phyloP scores from a whole-genome alignment of 2,888 invertebrate genomes.

The Hydraecia micacea region DNA sequence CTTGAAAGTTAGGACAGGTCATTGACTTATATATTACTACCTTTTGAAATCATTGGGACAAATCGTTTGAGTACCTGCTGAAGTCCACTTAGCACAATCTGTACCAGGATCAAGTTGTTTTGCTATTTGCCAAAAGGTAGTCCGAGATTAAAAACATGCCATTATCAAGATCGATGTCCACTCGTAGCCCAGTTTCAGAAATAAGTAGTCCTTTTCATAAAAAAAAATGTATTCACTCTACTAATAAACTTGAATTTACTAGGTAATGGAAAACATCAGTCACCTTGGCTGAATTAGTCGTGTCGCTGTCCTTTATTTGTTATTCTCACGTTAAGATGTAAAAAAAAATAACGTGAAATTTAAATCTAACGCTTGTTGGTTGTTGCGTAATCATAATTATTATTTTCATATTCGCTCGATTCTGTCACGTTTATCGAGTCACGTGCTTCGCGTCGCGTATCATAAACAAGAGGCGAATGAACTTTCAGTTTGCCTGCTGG shows the following conservation, averaged over 20 bases:
- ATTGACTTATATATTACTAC: too few species aligned
- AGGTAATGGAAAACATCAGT: neutral
- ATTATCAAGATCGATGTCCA: neutral
- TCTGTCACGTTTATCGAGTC: constrained; percentile 64
- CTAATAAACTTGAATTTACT: neutral
- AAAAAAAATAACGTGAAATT: constrained; percentile 5
- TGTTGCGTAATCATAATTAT: constrained; percentile 25
- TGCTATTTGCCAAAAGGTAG: neutral
- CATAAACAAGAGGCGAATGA: constrained; percentile 64
- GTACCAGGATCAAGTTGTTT: neutral
- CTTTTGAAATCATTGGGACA: too few species aligned
- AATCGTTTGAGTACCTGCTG: neutral
- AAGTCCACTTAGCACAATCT: neutral
- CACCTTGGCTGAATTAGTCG: neutral
- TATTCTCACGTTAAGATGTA: neutral
- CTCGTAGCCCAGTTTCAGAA: neutral
- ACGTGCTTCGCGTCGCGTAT: constrained; percentile 58
- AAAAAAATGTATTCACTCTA: neutral
- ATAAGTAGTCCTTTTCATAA: neutral
- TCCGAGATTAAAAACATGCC: neutral
- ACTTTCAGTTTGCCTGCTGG: constrained; percentile 57
- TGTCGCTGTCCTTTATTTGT: neutral
- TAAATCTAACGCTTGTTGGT: neutral
- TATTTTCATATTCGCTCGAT: constrained; percentile 47
- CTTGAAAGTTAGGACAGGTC: neutral